phyloP scores from a whole-genome alignment of 1,140 invertebrate genomes.

The Drosophila lini region DNA sequence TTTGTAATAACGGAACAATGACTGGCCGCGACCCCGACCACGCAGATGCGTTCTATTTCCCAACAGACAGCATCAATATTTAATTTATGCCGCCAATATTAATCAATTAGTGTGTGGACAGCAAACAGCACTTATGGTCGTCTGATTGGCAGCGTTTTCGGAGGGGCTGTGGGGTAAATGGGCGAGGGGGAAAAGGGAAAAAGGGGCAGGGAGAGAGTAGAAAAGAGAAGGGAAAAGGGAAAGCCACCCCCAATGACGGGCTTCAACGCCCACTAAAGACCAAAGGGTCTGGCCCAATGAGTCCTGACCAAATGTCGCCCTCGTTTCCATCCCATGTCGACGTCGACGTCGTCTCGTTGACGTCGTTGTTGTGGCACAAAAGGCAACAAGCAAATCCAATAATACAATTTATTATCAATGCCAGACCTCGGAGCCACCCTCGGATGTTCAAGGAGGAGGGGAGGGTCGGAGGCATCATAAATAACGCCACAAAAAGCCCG shows the following conservation, averaged over 20 bases:
- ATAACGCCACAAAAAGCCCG: constrained; percentile 61
- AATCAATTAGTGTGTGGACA: constrained; percentile 78
- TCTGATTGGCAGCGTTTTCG: constrained; percentile 59
- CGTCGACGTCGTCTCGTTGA: constrained; percentile 16
- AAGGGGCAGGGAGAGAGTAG: not conserved
- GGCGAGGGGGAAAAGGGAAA: not conserved
- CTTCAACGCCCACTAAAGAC: constrained; percentile 44
- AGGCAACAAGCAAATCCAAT: constrained; percentile 79
- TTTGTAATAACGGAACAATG: constrained; percentile 26
- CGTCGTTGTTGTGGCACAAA: constrained; percentile 44
- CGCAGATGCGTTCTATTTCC: constrained; percentile 20
- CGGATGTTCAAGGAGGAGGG: constrained; percentile 11
- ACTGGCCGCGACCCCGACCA: not conserved
- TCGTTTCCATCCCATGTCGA: constrained; percentile 6
- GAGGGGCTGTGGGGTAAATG: constrained; percentile 2
- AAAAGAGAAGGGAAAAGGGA: not conserved
- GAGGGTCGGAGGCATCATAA: constrained; percentile 48
- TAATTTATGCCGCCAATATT: constrained; percentile 71
- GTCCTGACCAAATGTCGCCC: constrained; percentile 56
- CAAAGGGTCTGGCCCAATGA: constrained; percentile 35
- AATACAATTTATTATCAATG: constrained; percentile 81
- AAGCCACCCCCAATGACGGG: constrained; percentile 42
- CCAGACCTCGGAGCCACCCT: constrained; percentile 50
- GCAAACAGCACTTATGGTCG: constrained; percentile 72
- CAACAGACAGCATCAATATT: constrained; percentile 49